phyloP scores from a whole-genome alignment of 2,888 invertebrate genomes.

The Noctuana brunneofusca region DNA sequence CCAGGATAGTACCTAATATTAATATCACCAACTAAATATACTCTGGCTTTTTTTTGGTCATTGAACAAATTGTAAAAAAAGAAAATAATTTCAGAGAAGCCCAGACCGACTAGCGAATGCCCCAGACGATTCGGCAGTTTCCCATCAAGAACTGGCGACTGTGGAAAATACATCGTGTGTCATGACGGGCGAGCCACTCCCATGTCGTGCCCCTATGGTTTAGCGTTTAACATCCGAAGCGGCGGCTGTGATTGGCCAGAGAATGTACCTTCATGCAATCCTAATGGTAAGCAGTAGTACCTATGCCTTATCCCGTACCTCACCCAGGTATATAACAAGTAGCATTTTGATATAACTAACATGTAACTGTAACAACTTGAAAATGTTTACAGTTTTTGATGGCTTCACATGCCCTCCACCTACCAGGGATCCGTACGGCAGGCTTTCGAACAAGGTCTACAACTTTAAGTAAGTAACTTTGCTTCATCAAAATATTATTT shows the following conservation, averaged over 20 bases:
- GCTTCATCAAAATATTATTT: no score
- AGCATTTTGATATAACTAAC: background rate
- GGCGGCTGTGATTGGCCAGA: slow-evolving; percentile 63
- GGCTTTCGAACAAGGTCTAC: slow-evolving; percentile 42
- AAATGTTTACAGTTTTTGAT: slow-evolving; percentile 37
- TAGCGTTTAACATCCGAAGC: slow-evolving; percentile 55
- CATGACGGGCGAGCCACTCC: slow-evolving; percentile 54
- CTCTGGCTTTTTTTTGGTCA: background rate
- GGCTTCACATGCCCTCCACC: slow-evolving; percentile 55
- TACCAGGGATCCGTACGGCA: slow-evolving; percentile 44
- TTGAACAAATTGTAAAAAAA: background rate
- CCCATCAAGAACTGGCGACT: slow-evolving; percentile 51
- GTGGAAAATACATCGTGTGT: slow-evolving; percentile 61
- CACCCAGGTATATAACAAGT: no score
- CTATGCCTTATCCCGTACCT: no score
- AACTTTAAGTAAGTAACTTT: slow-evolving; percentile 53
- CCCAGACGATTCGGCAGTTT: slow-evolving; percentile 56
- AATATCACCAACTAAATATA: no score
- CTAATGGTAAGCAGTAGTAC: slow-evolving; percentile 48
- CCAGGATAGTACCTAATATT: background rate
- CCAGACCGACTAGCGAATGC: slow-evolving; percentile 40
- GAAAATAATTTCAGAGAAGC: slow-evolving; percentile 36
- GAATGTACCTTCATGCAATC: slow-evolving; percentile 60
- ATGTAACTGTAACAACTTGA: background rate
- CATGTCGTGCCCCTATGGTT: slow-evolving; percentile 61